A percentile compares a stretch with the other conserved stretches of the same genome.
Evolutionary conservation across 2,113 vertebrate genomes (phyloP).

Genomic region (Spizaetus ornatus): DNA sequence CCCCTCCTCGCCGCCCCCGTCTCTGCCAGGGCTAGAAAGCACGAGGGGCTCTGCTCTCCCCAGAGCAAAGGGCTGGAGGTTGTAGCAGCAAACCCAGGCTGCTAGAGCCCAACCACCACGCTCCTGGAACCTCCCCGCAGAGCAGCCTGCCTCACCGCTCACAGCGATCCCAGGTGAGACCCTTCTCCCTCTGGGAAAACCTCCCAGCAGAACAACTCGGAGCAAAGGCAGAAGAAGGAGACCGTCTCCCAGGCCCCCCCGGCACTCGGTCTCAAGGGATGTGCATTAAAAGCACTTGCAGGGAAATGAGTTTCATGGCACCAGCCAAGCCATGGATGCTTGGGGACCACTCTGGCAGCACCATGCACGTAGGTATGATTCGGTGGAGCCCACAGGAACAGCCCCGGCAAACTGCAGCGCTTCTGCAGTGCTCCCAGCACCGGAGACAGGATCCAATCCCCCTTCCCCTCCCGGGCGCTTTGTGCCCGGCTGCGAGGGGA

Average conservation of each 20-base stretch:
- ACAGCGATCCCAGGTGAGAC: background rate
- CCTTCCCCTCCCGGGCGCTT: accelerated
- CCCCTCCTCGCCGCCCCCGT: accelerated
- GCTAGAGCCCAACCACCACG: background rate
- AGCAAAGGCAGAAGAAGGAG: background rate
- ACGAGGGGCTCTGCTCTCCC: background rate
- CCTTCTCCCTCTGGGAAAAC: background rate
- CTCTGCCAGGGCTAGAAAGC: background rate
- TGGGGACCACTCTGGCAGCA: background rate
- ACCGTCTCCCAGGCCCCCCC: background rate
- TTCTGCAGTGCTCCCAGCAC: background rate
- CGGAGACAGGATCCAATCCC: background rate
- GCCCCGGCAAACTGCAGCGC: accelerated
- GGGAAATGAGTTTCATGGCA: background rate
- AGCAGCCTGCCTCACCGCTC: background rate
- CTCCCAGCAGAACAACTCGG: background rate
- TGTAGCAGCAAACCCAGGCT: background rate
- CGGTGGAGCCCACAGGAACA: background rate
- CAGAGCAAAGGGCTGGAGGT: too few species aligned
- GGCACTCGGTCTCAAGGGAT: background rate
- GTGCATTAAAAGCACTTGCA: background rate
- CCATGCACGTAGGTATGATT: accelerated
- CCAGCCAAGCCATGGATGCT: background rate
- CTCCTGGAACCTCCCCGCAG: background rate
- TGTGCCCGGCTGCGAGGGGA: accelerated